Percentiles rank a stretch among this genome's conserved stretches.
phyloP scores from a whole-genome alignment of 1,140 invertebrate genomes.

The Plodia interpunctella region DNA sequence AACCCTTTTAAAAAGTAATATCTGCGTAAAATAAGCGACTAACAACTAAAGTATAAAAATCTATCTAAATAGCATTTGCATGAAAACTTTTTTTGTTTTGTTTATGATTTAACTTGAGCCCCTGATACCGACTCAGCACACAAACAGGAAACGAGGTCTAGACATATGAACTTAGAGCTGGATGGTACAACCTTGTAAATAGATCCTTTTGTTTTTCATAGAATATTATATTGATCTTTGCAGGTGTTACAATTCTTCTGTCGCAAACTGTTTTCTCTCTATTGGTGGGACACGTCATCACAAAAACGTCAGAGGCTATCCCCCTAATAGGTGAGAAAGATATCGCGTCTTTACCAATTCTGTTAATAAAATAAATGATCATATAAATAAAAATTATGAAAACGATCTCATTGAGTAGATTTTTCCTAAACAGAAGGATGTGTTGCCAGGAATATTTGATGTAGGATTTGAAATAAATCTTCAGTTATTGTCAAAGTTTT shows the following conservation, averaged over 20 bases:
- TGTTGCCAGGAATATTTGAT: conserved; percentile 41
- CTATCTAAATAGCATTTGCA: conserved; percentile 59
- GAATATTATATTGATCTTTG: conserved; percentile 79
- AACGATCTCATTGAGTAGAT: conserved; percentile 33
- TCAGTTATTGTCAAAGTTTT: neutral
- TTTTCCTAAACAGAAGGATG: conserved; percentile 34
- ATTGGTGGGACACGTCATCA: conserved; percentile 97
- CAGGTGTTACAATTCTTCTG: conserved; percentile 99
- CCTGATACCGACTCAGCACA: conserved; percentile 65
- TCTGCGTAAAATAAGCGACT: neutral
- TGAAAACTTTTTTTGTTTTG: conserved; percentile 59
- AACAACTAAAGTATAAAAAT: conserved; percentile 22
- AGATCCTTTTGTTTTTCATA: conserved; percentile 55
- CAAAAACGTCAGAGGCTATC: conserved; percentile 97
- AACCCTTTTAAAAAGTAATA: neutral
- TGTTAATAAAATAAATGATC: conserved; percentile 29
- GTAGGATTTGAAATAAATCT: conserved; percentile 12
- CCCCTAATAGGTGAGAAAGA: conserved; percentile 94
- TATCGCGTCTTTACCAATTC: conserved; percentile 33
- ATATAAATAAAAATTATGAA: conserved; percentile 36
- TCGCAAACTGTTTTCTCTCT: conserved; percentile 99
- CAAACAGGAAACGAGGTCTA: conserved; percentile 44
- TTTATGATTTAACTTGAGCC: conserved; percentile 71
- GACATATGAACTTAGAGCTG: conserved; percentile 22
- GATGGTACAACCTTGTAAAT: conserved; percentile 31